phyloP scores from a whole-genome alignment of 2,888 invertebrate species.

The Philereme vetulata region DNA sequence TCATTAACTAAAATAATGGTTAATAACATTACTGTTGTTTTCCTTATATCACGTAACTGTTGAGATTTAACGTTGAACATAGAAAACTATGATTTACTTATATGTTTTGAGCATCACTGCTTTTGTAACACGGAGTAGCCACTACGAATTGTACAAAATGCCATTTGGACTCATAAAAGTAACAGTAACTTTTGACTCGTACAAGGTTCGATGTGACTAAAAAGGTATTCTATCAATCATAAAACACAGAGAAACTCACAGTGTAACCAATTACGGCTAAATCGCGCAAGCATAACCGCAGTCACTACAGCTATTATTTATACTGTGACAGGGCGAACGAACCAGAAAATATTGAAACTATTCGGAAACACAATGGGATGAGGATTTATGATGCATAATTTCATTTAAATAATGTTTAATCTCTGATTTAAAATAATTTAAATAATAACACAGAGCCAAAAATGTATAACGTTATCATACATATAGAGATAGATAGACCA shows the following conservation, averaged over 20 bases:
- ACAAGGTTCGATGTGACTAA: not conserved
- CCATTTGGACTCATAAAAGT: not conserved
- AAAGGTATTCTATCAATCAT: not conserved
- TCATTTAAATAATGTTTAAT: conserved; percentile 13
- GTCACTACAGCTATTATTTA: conserved; percentile 2
- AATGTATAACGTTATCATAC: no score
- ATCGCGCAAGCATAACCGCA: conserved; percentile 11
- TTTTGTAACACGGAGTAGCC: not conserved
- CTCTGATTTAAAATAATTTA: not conserved
- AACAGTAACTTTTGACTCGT: not conserved
- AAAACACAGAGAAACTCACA: not conserved
- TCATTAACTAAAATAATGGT: not conserved
- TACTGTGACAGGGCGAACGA: conserved; percentile 3
- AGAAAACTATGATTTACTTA: no score
- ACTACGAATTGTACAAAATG: not conserved
- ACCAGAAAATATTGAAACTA: conserved; percentile 17
- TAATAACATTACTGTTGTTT: not conserved
- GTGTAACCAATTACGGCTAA: conserved; percentile 5
- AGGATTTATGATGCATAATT: conserved; percentile 9
- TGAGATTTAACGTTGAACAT: no score
- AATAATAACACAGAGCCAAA: no score
- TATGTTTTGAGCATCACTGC: no score
- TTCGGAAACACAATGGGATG: conserved; percentile 14
- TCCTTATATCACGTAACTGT: not conserved
- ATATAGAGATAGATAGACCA: no score